These are phyloP conservation scores for Spinus olivaceus DNA, from an alignment of 2,797 vertebrate genomes.

Conservation along the genomic window DNA sequence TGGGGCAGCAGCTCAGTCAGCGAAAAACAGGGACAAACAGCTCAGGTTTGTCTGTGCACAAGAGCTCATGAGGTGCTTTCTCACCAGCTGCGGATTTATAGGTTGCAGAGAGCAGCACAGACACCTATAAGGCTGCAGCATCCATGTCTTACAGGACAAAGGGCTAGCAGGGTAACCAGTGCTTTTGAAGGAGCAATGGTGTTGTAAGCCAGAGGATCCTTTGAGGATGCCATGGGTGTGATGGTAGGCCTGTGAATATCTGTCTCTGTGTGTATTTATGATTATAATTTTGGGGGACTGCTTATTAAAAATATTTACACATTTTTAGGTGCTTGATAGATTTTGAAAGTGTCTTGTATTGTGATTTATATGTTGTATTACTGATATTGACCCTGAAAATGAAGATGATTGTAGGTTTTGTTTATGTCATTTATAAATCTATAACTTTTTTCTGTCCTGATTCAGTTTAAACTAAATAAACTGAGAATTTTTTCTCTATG, in stretches of 20 bases:
- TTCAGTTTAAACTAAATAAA: neutral
- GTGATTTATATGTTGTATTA: neutral
- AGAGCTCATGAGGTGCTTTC: rapidly evolving
- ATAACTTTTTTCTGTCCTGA: neutral
- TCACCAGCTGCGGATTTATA: neutral
- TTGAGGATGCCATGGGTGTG: neutral
- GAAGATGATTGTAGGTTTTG: neutral
- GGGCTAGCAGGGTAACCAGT: neutral
- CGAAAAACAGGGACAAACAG: no score
- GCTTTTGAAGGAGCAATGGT: neutral
- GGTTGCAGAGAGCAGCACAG: neutral
- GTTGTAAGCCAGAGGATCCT: neutral
- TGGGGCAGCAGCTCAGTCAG: no score
- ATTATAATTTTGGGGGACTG: neutral
- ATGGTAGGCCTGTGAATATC: neutral
- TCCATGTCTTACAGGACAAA: neutral
- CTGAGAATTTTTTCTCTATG: neutral
- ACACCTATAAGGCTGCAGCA: neutral
- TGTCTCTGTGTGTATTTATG: neutral
- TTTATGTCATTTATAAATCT: neutral
- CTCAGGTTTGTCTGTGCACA: rapidly evolving
- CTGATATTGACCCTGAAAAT: neutral
- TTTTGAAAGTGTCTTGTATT: neutral
- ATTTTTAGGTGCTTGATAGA: neutral
- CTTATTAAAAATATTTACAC: neutral